Conservation (phyloP, 2,888 invertebrate genomes). For the Nomada flava region DNA sequence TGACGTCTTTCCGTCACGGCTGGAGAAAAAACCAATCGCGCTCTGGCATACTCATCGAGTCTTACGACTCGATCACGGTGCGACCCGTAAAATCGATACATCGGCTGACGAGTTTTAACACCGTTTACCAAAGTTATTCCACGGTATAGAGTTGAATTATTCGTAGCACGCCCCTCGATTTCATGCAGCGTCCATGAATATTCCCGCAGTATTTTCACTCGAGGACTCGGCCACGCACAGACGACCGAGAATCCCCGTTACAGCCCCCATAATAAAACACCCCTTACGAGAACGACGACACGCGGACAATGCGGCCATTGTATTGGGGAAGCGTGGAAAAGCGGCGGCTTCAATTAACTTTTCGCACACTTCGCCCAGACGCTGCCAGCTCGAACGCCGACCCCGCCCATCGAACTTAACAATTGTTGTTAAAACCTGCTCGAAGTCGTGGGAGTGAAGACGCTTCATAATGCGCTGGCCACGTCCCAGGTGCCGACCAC, state of each 20-base stretch:
- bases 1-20: neutral
- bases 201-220: constrained; percentile 60
- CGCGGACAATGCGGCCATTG: constrained; percentile 78
- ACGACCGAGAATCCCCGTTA: constrained; percentile 43
- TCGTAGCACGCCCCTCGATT: constrained; percentile 71
- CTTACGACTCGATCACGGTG: neutral
- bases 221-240: constrained; percentile 60
- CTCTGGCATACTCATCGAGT: neutral
- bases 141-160: constrained; percentile 59
- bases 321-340: constrained; percentile 76
- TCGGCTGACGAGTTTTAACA: constrained; percentile 50
- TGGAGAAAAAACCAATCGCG: neutral
- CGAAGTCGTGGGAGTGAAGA: constrained; percentile 69
- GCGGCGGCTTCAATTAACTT: constrained; percentile 81
- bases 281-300: constrained; percentile 71
- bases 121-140: constrained; percentile 65
- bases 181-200: constrained; percentile 69
- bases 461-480: constrained; percentile 48
- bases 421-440: constrained; percentile 70
- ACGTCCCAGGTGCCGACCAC: constrained; percentile 38
- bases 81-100: constrained; percentile 52
- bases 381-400: constrained; percentile 36
- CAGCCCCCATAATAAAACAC: constrained; percentile 83
- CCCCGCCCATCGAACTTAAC: constrained; percentile 73
- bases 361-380: constrained; percentile 75